A percentile compares a stretch with the other conserved stretches of the same genome.
These are phyloP conservation scores for Phalacrocorax carbo DNA, from an alignment of 2,113 vertebrate genomes.

Conservation along the genomic window DNA sequence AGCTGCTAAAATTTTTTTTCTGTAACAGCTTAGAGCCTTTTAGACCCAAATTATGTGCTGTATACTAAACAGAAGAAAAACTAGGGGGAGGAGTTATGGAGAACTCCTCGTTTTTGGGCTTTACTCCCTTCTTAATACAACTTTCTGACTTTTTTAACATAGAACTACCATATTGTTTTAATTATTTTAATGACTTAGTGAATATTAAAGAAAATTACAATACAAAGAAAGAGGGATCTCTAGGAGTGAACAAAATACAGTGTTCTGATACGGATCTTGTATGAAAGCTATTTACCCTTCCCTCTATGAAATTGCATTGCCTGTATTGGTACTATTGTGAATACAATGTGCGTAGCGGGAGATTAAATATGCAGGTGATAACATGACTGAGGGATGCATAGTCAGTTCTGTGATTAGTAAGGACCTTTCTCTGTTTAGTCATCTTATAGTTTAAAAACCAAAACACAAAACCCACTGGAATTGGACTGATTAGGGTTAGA, in stretches of 20 bases:
- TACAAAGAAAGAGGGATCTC: background rate
- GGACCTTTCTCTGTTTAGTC: background rate
- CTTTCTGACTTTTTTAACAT: background rate
- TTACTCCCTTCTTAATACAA: background rate
- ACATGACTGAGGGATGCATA: background rate
- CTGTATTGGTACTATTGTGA: background rate
- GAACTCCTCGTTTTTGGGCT: background rate
- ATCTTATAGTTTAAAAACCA: background rate
- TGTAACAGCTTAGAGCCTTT: background rate
- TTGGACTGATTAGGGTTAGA: background rate
- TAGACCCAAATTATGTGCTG: background rate
- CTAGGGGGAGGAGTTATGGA: background rate
- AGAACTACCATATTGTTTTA: background rate
- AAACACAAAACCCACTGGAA: fast-evolving
- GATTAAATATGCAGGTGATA: background rate
- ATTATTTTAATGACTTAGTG: background rate
- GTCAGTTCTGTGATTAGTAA: background rate
- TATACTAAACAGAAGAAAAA: background rate
- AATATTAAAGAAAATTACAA: background rate
- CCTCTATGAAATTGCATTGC: background rate
- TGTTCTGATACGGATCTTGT: background rate
- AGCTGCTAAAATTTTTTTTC: background rate
- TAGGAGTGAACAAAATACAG: background rate
- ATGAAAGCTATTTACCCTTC: background rate
- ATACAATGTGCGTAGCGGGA: background rate